Conservation (phyloP, 1,140 invertebrate species). For the Drosophila teissieri region DNA sequence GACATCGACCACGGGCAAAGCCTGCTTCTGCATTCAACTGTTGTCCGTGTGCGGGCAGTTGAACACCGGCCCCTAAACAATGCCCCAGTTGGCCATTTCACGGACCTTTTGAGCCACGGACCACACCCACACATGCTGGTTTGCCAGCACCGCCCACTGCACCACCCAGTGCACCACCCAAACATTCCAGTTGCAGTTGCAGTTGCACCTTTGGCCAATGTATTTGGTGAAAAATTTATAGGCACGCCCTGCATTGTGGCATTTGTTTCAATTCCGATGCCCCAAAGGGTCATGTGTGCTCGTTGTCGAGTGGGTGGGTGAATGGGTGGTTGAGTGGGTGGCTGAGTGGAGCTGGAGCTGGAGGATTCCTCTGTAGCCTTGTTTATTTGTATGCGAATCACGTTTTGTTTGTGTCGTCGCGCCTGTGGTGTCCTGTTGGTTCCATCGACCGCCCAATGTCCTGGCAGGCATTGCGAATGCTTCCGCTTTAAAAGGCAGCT, state of each 20-base stretch:
- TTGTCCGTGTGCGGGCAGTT: constrained; percentile 59
- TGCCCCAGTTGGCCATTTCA: constrained; percentile 73
- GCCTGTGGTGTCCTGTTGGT: constrained; percentile 64
- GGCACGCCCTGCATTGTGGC: constrained; percentile 71
- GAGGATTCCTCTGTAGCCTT: constrained; percentile 27
- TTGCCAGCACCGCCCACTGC: background rate
- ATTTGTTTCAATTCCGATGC: constrained; percentile 77
- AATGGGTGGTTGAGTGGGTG: background rate
- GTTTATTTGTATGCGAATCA: constrained; percentile 80
- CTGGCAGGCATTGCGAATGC: constrained; percentile 58
- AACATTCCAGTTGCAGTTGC: constrained; percentile 23
- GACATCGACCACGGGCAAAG: constrained; percentile 11
- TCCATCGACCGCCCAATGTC: constrained; percentile 33
- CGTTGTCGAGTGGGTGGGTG: constrained; percentile 2
- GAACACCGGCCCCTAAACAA: constrained; percentile 60
- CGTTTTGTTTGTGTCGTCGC: constrained; percentile 82
- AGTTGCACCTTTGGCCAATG: constrained; percentile 67
- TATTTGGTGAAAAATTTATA: constrained; percentile 82
- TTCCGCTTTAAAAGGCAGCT: constrained; percentile 71
- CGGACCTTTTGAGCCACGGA: constrained; percentile 43
- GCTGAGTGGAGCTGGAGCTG: background rate
- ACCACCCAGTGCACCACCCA: background rate
- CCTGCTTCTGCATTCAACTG: constrained; percentile 69
- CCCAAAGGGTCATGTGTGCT: constrained; percentile 38
- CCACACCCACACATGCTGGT: constrained; percentile 7